These are phyloP conservation scores for Parapsyche elsis DNA, from an alignment of 1,140 invertebrate genomes.

Conservation along the genomic window DNA sequence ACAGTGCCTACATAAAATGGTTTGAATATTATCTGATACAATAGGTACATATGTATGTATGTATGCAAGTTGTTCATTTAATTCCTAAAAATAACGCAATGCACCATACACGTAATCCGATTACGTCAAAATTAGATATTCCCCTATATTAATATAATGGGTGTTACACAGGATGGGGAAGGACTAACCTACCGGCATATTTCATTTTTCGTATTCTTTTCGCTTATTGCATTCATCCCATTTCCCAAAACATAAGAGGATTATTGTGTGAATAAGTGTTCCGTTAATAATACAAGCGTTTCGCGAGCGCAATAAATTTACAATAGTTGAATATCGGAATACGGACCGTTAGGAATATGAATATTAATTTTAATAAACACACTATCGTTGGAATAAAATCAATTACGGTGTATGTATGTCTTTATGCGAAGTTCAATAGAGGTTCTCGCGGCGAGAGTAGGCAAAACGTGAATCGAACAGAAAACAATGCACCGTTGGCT, in stretches of 20 bases:
- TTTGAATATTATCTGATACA: too few relatives aligned
- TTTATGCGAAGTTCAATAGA: too few relatives aligned
- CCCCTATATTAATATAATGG: constrained; percentile 19
- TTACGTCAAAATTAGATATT: constrained; percentile 40
- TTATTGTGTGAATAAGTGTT: background rate
- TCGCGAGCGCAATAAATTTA: too few relatives aligned
- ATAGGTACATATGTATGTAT: too few relatives aligned
- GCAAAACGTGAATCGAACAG: background rate
- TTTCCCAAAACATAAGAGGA: constrained; percentile 24
- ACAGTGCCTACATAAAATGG: too few relatives aligned
- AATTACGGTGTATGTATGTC: too few relatives aligned
- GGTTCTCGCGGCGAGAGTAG: too few relatives aligned
- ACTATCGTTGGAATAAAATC: too few relatives aligned
- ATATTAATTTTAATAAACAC: too few relatives aligned
- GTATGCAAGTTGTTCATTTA: constrained; percentile 12
- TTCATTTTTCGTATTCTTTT: constrained; percentile 23
- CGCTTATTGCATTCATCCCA: constrained; percentile 11
- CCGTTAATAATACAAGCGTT: constrained; percentile 5
- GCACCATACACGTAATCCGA: constrained; percentile 29
- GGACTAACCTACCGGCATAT: background rate
- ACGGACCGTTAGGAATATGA: too few relatives aligned
- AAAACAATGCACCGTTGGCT: constrained; percentile 2
- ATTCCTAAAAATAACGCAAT: constrained; percentile 31
- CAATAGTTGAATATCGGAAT: too few relatives aligned
- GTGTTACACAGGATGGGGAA: constrained; percentile 16